These are phyloP conservation scores for Agriopis leucophaearia DNA, from an alignment of 2,888 invertebrate species.

Conservation along the genomic window DNA sequence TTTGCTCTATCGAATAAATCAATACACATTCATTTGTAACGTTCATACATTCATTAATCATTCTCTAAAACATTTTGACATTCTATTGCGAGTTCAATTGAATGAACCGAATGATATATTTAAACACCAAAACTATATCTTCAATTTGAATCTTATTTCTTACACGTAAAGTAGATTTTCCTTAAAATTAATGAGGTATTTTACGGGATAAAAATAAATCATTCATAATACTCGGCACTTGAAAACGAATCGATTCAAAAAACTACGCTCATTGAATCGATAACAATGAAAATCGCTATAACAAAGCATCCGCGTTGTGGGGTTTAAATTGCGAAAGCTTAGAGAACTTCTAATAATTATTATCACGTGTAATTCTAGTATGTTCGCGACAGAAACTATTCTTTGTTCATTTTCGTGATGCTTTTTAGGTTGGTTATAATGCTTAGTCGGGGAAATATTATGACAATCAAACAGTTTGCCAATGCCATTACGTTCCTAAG, in stretches of 20 bases:
- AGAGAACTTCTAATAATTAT: not conserved
- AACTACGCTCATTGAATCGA: slow-evolving; percentile 79
- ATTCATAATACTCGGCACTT: slow-evolving; percentile 80
- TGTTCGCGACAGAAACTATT: too few species aligned
- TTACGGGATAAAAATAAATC: slow-evolving; percentile 74
- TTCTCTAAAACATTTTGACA: slow-evolving; percentile 69
- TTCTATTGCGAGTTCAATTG: slow-evolving; percentile 45
- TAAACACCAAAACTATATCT: not conserved
- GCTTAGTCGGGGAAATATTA: too few species aligned
- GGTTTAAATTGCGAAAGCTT: slow-evolving; percentile 49
- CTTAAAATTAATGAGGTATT: slow-evolving; percentile 23
- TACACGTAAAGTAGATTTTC: not conserved
- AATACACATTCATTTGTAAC: slow-evolving; percentile 38
- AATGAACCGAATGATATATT: slow-evolving; percentile 43
- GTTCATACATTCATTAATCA: slow-evolving; percentile 60
- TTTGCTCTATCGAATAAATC: slow-evolving; percentile 39
- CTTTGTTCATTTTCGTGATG: too few species aligned
- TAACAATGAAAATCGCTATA: slow-evolving; percentile 81
- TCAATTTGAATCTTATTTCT: slow-evolving; percentile 22
- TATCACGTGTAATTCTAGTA: too few species aligned
- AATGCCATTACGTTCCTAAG: too few species aligned
- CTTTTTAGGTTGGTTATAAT: too few species aligned
- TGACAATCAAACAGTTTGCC: too few species aligned
- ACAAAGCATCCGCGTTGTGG: slow-evolving; percentile 66
- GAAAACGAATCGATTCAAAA: slow-evolving; percentile 75